Conservation (phyloP, 2,888 invertebrate genomes). For the Drosophila anomalipes region DNA sequence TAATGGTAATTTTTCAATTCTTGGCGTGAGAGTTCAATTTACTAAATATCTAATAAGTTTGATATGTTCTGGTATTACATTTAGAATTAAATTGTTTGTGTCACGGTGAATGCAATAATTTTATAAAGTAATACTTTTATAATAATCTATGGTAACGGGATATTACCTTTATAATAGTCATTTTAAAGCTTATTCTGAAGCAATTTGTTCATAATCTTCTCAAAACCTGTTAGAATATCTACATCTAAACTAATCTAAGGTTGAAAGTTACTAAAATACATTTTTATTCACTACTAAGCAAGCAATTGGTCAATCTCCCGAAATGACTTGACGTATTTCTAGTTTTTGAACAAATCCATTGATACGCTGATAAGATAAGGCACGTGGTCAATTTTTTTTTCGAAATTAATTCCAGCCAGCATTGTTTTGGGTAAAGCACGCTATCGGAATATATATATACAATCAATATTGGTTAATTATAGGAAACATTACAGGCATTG, state of each 20-base stretch:
- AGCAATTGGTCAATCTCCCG: conserved; percentile 32
- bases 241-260: neutral
- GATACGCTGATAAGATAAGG: conserved; percentile 35
- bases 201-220: neutral
- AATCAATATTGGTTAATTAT: conserved; percentile 22
- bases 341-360: neutral
- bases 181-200: neutral
- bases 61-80: too few species aligned
- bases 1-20: neutral
- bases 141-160: neutral
- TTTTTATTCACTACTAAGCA: neutral
- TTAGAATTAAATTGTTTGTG: neutral
- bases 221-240: neutral
- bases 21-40: neutral
- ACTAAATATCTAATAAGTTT: neutral
- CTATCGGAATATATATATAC: too few species aligned
- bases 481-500: neutral
- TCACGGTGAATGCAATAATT: neutral
- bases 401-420: conserved; percentile 4
- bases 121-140: neutral
- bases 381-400: neutral
- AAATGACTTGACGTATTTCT: conserved; percentile 19
- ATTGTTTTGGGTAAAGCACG: conserved; percentile 20
- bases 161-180: neutral
- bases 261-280: neutral